A percentile compares a stretch with the other conserved stretches of the same genome.
Evolutionary conservation across 2,113 vertebrate species (phyloP).

Genomic region (Lontra canadensis): DNA sequence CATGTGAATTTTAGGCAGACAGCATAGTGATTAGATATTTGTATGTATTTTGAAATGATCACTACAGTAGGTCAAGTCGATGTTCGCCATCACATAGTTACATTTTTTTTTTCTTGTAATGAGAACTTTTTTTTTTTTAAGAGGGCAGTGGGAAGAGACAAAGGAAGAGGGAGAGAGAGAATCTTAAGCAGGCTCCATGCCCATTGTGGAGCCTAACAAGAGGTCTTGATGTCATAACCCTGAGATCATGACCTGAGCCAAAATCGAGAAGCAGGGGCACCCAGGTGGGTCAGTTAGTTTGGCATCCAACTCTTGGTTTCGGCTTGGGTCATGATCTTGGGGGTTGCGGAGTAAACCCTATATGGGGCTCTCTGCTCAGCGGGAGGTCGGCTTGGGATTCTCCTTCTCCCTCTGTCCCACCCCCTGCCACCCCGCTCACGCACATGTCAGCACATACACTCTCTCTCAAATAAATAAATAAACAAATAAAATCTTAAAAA

Average conservation of each 20-base stretch:
- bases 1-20: neutral
- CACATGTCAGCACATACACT: no score
- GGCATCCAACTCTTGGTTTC: neutral
- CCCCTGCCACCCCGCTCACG: rapidly evolving
- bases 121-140: neutral
- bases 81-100: neutral
- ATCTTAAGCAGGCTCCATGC: neutral
- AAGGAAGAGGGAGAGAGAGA: neutral
- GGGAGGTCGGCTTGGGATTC: neutral
- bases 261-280: neutral
- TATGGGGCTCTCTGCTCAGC: neutral
- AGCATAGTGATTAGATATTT: neutral
- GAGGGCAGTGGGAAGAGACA: neutral
- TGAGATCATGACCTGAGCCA: neutral
- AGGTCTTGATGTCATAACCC: neutral
- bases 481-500: neutral
- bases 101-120: neutral
- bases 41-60: neutral
- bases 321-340: neutral
- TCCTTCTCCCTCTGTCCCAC: neutral
- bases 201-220: neutral
- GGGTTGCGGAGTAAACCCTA: neutral
- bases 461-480: neutral
- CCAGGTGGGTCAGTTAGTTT: neutral
- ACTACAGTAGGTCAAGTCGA: neutral